Evolutionary conservation across 2,113 vertebrate species (phyloP), one percentile per base, ranked within the genome.

Genomic region (Megaptera novaeangliae): DNA sequence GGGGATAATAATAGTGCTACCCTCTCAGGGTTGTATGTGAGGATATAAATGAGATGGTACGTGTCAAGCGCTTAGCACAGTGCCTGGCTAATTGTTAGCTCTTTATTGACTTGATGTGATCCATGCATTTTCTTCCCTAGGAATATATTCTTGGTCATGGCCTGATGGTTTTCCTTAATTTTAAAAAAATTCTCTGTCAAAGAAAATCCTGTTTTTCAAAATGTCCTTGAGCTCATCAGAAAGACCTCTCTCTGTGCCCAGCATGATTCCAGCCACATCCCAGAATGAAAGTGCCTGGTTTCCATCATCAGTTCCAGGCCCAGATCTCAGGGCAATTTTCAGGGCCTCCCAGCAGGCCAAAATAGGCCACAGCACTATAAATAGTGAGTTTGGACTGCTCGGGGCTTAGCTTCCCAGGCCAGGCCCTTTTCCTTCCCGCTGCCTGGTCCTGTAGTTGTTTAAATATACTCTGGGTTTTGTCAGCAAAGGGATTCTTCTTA

Each of bases 291-390:
- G 91, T 25, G 55, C 94, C 94, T 72, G 41, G 25, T 94, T 96
- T 96, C 87, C 66, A 52, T 84, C 64, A 41, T 63, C 80, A 27
- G 21, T 80, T 63, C 61, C 81, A 96, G 88, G 64, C 85, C 86
- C 72, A 77, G 83, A 90, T 97, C 95, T 96, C 88, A 91, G 94
- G 91, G 57, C 39, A 64, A 74, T 95, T 87, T 95, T 95, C 52
- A 82, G 93, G 82, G 93, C 84, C 83, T 93, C 57, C 78, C 61
- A 2, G 83, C 72, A 89, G 74, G 39, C 88, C 80, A 36, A 96
- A 96, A 44, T 93, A 97, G 97, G 88, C 96, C 91, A 89, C 36
- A 59, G 84, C 49, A 44, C 88, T 97, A 95, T 84, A 96, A 96
- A 97, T 92, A 98, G 88, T 63, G 94, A 81, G 31, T 84, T 77